These are phyloP conservation scores for Pogonocherus hispidulus DNA, from an alignment of 2,888 invertebrate species.

Conservation along the genomic window DNA sequence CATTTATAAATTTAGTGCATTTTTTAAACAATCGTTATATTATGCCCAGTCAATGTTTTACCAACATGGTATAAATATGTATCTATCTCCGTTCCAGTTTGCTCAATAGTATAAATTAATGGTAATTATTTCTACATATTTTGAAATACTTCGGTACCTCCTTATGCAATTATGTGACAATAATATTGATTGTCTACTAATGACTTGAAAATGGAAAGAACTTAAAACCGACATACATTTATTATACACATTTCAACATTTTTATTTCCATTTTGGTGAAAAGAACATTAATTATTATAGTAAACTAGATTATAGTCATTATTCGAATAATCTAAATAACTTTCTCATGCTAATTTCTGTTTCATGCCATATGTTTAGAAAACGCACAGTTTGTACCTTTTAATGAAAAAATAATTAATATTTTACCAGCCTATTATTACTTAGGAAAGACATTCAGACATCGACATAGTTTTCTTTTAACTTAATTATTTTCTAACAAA, in stretches of 20 bases:
- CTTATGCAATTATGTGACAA: too few species aligned
- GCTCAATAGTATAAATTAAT: too few species aligned
- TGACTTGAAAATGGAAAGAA: too few species aligned
- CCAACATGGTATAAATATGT: too few species aligned
- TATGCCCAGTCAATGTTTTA: too few species aligned
- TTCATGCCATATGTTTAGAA: conserved; percentile 6
- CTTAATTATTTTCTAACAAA: not conserved
- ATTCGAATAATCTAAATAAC: conserved; percentile 8
- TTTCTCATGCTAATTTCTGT: conserved; percentile 19
- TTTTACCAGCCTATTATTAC: conserved; percentile 3
- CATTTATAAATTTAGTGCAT: too few species aligned
- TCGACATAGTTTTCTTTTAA: conserved; percentile 1
- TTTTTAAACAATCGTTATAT: too few species aligned
- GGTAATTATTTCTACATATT: too few species aligned
- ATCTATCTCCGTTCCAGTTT: too few species aligned
- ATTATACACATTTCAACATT: not conserved
- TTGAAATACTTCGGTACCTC: too few species aligned
- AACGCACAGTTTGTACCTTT: not conserved
- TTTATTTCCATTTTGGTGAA: not conserved
- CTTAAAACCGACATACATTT: not conserved
- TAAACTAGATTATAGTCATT: not conserved
- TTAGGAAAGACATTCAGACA: not conserved
- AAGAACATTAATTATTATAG: not conserved
- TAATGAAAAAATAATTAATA: conserved; percentile 13
- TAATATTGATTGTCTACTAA: too few species aligned